Evolutionary conservation across 2,113 vertebrate species (phyloP).

Genomic region (Sigmodon hispidus): DNA sequence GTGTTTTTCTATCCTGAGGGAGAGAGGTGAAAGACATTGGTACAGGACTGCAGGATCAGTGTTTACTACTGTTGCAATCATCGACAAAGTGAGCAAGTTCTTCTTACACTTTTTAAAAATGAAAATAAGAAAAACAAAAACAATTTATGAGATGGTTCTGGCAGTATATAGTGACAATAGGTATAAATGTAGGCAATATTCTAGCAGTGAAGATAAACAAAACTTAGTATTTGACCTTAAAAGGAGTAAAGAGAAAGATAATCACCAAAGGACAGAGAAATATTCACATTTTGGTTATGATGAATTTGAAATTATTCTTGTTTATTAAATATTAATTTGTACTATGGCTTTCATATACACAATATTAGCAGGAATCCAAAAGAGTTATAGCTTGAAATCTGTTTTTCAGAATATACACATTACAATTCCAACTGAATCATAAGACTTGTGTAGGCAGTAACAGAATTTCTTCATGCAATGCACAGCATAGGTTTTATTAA

Average conservation of each 20-base stretch:
- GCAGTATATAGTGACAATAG: not conserved
- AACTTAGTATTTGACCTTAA: not conserved
- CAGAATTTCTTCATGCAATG: not conserved
- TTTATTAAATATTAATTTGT: not conserved
- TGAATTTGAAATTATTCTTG: not conserved
- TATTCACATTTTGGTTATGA: not conserved
- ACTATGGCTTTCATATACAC: not conserved
- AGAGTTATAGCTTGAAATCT: not conserved
- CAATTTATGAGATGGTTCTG: not conserved
- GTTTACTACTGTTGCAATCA: not conserved
- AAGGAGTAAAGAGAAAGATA: not conserved
- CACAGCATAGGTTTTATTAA: not conserved
- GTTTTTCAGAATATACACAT: not conserved
- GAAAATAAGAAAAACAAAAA: not conserved
- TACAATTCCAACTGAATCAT: not conserved
- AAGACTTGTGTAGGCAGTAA: not conserved
- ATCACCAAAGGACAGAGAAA: not conserved
- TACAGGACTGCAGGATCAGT: not conserved
- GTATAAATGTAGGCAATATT: not conserved
- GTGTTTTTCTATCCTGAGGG: not conserved
- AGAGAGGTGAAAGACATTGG: not conserved
- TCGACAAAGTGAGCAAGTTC: not conserved
- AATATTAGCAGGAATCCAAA: not conserved
- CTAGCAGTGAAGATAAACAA: not conserved
- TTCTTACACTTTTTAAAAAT: not conserved